Base-by-base conservation (phyloP, 2,113 vertebrate genomes). In the Diadophis punctatus region DNA sequence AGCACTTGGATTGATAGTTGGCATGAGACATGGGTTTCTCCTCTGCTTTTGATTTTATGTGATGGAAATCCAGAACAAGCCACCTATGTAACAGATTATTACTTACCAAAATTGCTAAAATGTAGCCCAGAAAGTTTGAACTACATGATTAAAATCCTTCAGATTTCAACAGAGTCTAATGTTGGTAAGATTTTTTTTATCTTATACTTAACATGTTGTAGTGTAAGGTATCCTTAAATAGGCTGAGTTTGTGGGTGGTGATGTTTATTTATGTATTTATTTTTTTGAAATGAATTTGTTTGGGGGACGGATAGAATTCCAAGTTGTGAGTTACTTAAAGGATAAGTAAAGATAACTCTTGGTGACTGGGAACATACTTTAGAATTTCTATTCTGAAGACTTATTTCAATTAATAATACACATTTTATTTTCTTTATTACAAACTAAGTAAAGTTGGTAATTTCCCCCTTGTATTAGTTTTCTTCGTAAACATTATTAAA, bases 81-180 rank as follows among this genome's bases (percentile, higher is more conserved):
- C 58, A 98, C 98, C 1, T 99, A 99, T 0, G 98, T 99, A 93
- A 98, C 98, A 94, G 99, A 99, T 97, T 99, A 99, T 93, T 99
- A 98, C 94, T 98, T 99, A 92, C 99, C 99, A 88, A 99, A 98
- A 89, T 96, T 99, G 92, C 96, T 99, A 14, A 98, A 97, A 93
- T 99, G 98, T 95, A 99, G 96, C 95, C 99, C 98, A 27, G 98
- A 97, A 90, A 99, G 99, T 93, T 97, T 99, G 94, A 96, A 95
- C 30, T 98, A 99, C 95, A 99, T 99, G 98, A 98, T 99, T 51
- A 97, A 97, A 94, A 98, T 98, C 86, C 97, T 99, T 95, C 98
- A 98, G 96, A 94, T 98, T 93, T 97, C 97, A 91, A 95, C 96
- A 23, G 95, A 97, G 91, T 94, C 95, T 96, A 97, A 97, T 80